Conservation (phyloP, 2,113 vertebrate species). For the Phyllostomus discolor region DNA sequence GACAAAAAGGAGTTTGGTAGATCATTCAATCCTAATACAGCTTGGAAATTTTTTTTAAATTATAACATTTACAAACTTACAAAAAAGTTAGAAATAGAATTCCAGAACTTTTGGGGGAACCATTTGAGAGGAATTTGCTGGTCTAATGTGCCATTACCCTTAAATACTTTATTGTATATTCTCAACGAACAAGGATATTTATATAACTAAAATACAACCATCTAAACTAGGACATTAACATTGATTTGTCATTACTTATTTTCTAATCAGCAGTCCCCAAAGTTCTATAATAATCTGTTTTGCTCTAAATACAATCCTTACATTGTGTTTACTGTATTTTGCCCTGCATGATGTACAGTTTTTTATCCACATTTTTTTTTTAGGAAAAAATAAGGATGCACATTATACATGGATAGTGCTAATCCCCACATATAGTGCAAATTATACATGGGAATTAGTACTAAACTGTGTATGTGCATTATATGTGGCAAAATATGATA, state of each 20-base stretch:
- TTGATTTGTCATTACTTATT: background rate
- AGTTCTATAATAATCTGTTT: background rate
- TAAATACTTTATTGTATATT: background rate
- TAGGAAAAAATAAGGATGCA: too few species aligned
- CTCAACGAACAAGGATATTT: background rate
- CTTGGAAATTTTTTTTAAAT: background rate
- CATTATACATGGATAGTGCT: too few species aligned
- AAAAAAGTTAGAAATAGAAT: background rate
- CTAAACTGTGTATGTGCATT: too few species aligned
- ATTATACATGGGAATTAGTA: too few species aligned
- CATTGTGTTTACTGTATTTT: background rate
- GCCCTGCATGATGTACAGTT: too few species aligned
- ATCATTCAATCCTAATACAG: background rate
- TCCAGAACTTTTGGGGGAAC: background rate
- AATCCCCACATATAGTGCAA: too few species aligned
- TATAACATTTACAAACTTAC: background rate
- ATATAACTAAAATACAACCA: background rate
- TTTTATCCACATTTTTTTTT: too few species aligned
- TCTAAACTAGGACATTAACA: background rate
- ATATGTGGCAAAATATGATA: background rate
- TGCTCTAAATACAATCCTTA: too few species aligned
- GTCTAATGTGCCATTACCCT: background rate
- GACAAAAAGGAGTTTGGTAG: background rate
- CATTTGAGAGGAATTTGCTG: background rate
- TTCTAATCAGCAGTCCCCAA: background rate